A percentile compares a stretch with the other conserved stretches of the same genome.
Evolutionary conservation across 2,888 invertebrate species (phyloP).

Genomic region (Agrilus mali): DNA sequence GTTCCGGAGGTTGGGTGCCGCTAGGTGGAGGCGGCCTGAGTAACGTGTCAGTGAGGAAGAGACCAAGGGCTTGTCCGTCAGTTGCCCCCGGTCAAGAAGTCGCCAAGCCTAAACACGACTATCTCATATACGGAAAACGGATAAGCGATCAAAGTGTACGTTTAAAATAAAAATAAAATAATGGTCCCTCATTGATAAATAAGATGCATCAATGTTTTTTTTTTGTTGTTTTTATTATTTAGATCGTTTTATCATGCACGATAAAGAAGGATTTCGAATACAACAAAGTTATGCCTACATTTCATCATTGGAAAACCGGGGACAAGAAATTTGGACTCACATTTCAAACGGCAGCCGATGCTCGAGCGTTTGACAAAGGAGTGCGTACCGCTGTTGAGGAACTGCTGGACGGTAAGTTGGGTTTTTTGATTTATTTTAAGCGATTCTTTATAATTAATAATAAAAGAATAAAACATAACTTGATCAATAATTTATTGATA

Average conservation of each 20-base stretch:
- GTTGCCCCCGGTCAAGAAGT: constrained; percentile 19
- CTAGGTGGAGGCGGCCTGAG: constrained; percentile 89
- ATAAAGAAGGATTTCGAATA: constrained; percentile 94
- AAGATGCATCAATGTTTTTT: background rate
- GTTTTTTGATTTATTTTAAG: constrained; percentile 12
- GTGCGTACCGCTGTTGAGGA: constrained; percentile 83
- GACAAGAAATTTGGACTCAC: constrained; percentile 92
- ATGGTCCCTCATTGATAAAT: background rate
- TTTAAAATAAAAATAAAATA: constrained; percentile 9
- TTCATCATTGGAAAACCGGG: constrained; percentile 95
- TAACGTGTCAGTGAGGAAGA: constrained; percentile 80
- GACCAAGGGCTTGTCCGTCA: constrained; percentile 36
- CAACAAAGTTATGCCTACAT: constrained; percentile 96
- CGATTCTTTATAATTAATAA: background rate
- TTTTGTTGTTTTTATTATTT: constrained; percentile 10
- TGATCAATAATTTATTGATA: too few species aligned
- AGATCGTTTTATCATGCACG: constrained; percentile 89
- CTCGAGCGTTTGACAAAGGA: constrained; percentile 86
- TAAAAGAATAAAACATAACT: too few species aligned
- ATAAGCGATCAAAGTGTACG: constrained; percentile 86
- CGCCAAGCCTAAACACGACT: constrained; percentile 64
- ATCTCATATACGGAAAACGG: constrained; percentile 84
- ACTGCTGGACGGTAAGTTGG: constrained; percentile 71
- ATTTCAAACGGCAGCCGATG: constrained; percentile 92
- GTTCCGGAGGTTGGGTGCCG: constrained; percentile 92